Evolutionary conservation across 1,140 invertebrate species (phyloP).

Genomic region (Brachionus rotundiformis): DNA sequence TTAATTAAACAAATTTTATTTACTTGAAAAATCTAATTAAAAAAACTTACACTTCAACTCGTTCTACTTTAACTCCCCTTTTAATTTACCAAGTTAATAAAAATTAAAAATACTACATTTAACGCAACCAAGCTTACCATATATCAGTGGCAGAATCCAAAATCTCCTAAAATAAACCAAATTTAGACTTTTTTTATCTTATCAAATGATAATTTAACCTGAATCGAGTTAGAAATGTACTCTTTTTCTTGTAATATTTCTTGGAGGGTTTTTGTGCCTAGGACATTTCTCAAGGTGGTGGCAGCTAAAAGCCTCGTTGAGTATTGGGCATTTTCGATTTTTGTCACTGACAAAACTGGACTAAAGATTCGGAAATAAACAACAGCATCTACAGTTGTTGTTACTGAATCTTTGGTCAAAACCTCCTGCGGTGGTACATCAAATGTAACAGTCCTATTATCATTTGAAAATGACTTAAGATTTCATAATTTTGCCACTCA

Average conservation of each 20-base stretch:
- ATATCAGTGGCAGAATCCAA: slow-evolving; percentile 47
- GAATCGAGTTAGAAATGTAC: slow-evolving; percentile 26
- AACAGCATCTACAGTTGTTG: slow-evolving; percentile 52
- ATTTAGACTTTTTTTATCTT: not conserved
- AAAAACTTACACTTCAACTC: slow-evolving; percentile 43
- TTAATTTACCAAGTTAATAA: not conserved
- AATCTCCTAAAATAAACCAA: slow-evolving; percentile 15
- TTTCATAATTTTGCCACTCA: not conserved
- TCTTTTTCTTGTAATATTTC: slow-evolving; percentile 53
- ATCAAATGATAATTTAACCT: not conserved
- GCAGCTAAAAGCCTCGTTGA: slow-evolving; percentile 52
- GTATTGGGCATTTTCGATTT: slow-evolving; percentile 53
- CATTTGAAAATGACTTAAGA: not conserved
- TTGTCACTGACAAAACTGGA: slow-evolving; percentile 36
- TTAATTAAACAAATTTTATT: not conserved
- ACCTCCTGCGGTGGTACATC: slow-evolving; percentile 54
- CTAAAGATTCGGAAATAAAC: slow-evolving; percentile 30
- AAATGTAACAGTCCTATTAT: slow-evolving; percentile 50
- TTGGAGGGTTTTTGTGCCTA: slow-evolving; percentile 52
- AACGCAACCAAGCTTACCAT: not conserved
- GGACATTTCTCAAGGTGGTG: slow-evolving; percentile 53
- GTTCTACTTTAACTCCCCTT: slow-evolving; percentile 45
- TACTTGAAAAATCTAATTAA: not conserved
- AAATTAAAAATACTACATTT: not conserved
- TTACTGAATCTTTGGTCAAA: slow-evolving; percentile 53